phyloP scores from a whole-genome alignment of 2,888 invertebrate species.

The Minunthozetes semirufus region DNA sequence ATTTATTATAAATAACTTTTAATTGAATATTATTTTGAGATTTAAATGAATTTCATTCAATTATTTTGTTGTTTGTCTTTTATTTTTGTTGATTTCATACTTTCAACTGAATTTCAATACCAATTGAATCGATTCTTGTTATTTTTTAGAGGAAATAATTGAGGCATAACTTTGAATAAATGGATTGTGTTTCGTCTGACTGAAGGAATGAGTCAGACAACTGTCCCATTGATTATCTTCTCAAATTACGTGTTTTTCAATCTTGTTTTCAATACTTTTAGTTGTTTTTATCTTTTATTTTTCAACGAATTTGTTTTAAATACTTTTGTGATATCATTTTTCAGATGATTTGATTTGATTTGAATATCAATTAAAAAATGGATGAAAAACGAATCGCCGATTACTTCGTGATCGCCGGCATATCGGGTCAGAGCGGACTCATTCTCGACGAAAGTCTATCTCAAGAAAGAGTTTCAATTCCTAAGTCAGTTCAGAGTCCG shows the following conservation, averaged over 20 bases:
- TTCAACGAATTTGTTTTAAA: too few relatives aligned
- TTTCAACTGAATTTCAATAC: too few relatives aligned
- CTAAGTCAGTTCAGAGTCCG: conserved; percentile 62
- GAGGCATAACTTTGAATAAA: background rate
- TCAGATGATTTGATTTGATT: background rate
- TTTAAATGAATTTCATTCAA: too few relatives aligned
- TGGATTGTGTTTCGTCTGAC: background rate
- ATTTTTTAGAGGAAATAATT: background rate
- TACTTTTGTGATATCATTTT: too few relatives aligned
- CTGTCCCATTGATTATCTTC: background rate
- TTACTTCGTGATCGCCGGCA: conserved; percentile 95
- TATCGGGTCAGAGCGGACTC: conserved; percentile 67
- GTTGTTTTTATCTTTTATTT: too few relatives aligned
- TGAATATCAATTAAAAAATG: conserved; percentile 34
- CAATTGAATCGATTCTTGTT: too few relatives aligned
- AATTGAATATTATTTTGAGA: too few relatives aligned
- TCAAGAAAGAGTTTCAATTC: conserved; percentile 17
- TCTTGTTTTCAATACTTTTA: too few relatives aligned
- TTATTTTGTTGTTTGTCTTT: too few relatives aligned
- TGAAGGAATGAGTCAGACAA: background rate
- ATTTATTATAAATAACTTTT: too few relatives aligned
- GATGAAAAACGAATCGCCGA: conserved; percentile 64
- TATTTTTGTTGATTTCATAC: too few relatives aligned
- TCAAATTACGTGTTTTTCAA: too few relatives aligned
- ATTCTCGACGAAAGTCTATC: conserved; percentile 47